Percentiles rank a stretch among this genome's conserved stretches.
These are phyloP conservation scores for Ictidomys tridecemlineatus DNA, from an alignment of 2,113 vertebrate species.

Conservation along the genomic window DNA sequence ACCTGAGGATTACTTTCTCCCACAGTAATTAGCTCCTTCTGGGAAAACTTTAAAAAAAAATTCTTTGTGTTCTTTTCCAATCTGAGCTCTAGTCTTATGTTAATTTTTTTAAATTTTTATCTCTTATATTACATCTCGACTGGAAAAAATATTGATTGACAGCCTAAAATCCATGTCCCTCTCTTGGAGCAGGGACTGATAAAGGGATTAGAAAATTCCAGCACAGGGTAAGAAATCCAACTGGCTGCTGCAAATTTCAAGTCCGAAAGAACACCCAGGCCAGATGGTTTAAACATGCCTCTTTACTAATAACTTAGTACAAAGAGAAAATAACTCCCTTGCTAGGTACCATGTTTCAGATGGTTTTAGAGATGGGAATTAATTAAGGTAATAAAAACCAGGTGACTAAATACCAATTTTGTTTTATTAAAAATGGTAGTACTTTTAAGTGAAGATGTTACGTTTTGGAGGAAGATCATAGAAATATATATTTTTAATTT, in stretches of 20 bases:
- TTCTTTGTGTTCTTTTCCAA: conserved; percentile 74
- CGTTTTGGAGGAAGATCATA: conserved; percentile 63
- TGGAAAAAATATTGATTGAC: conserved; percentile 86
- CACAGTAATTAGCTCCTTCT: conserved; percentile 79
- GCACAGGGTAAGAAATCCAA: conserved; percentile 83
- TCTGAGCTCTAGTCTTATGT: conserved; percentile 82
- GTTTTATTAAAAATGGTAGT: conserved; percentile 69
- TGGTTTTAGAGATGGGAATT: conserved; percentile 87
- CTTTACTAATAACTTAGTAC: conserved; percentile 85
- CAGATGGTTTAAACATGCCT: conserved; percentile 87
- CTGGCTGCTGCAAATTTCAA: conserved; percentile 82
- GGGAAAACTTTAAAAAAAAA: conserved; percentile 73
- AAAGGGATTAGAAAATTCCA: conserved; percentile 86
- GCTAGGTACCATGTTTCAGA: conserved; percentile 83
- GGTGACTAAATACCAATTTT: conserved; percentile 84
- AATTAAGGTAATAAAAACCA: conserved; percentile 86
- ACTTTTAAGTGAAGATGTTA: conserved; percentile 78
- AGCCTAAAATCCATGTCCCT: conserved; percentile 79
- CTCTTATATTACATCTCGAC: conserved; percentile 85
- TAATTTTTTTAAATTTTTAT: conserved; percentile 76
- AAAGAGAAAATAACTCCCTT: conserved; percentile 86
- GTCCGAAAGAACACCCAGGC: conserved; percentile 82
- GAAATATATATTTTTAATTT: conserved; percentile 71
- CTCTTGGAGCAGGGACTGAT: conserved; percentile 82
- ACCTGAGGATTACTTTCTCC: conserved; percentile 72